Percentiles rank a stretch among this genome's conserved stretches.
Evolutionary conservation across 2,113 vertebrate species (phyloP).

Genomic region (Eclectus roratus): DNA sequence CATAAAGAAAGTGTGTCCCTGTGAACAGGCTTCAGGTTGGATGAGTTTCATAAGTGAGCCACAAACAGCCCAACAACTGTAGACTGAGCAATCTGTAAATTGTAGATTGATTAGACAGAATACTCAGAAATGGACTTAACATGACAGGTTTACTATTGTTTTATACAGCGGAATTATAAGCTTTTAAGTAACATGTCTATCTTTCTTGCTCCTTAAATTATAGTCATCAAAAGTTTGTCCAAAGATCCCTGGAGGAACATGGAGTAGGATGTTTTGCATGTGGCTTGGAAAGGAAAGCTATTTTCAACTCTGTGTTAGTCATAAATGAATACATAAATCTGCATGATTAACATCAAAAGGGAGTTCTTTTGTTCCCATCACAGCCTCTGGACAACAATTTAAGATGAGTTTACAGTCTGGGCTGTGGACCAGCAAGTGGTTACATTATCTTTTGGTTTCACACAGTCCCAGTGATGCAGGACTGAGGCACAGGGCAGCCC

Average conservation of each 20-base stretch:
- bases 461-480: background rate
- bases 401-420: background rate
- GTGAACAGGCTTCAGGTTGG: background rate
- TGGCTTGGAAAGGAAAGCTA: background rate
- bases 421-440: background rate
- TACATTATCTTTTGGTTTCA: background rate
- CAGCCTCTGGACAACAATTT: background rate
- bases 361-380: background rate
- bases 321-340: background rate
- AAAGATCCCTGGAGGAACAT: background rate
- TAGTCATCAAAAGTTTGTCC: background rate
- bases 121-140: background rate
- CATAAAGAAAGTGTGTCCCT: background rate
- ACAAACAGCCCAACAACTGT: background rate
- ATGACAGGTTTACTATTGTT: background rate
- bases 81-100: background rate
- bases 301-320: background rate
- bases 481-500: rapidly evolving
- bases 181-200: background rate
- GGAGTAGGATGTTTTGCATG: background rate
- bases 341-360: background rate
- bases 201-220: background rate
- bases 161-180: background rate
- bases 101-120: background rate
- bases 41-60: background rate